A percentile compares a stretch with the other conserved stretches of the same genome.
phyloP scores from a whole-genome alignment of 1,140 invertebrate genomes.

The Temnothorax longispinosus region DNA sequence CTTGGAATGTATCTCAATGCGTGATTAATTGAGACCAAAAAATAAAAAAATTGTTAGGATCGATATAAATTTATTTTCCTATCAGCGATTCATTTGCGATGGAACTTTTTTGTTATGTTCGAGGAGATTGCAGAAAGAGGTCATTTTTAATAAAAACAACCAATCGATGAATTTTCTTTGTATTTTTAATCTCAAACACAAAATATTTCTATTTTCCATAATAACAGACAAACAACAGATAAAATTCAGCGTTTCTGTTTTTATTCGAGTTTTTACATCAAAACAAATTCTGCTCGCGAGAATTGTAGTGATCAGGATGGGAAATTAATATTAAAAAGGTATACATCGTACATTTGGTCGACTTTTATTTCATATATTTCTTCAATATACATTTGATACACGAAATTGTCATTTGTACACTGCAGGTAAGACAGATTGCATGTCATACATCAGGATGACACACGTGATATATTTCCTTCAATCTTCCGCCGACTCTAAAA shows the following conservation, averaged over 20 bases:
- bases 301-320: no score
- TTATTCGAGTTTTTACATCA: neutral
- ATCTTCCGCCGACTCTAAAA: neutral
- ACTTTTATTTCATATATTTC: slow-evolving; percentile 63
- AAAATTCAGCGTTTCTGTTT: neutral
- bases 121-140: neutral
- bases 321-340: neutral
- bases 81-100: neutral
- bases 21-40: neutral
- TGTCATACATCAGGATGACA: slow-evolving; percentile 48
- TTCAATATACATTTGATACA: slow-evolving; percentile 67
- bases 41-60: neutral
- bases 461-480: slow-evolving; percentile 6
- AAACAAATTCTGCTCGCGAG: neutral
- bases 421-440: slow-evolving; percentile 58
- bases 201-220: neutral
- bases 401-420: slow-evolving; percentile 66
- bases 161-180: neutral
- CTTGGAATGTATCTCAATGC: neutral
- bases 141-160: neutral
- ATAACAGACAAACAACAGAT: neutral
- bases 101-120: neutral
- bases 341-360: slow-evolving; percentile 41
- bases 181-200: neutral
- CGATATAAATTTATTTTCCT: neutral